Evolutionary conservation across 2,888 invertebrate species (phyloP), one percentile per base, ranked within the genome.

Genomic region (Globia sparganii): DNA sequence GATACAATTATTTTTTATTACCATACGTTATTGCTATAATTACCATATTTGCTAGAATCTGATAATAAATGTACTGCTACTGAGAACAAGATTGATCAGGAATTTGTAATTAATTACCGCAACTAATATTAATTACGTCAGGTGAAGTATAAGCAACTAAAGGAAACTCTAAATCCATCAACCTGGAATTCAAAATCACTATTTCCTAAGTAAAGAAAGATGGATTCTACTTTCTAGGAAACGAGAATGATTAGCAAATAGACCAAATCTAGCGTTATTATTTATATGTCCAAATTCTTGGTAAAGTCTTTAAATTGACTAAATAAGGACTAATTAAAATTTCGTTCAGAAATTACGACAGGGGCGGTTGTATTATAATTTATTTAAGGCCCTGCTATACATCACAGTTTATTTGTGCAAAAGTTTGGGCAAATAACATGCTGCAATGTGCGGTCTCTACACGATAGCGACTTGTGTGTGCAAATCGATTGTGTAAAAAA

Each of bases 271-370:
- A 75, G 59, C 75, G 68, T 81, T 79, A 66, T 43, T 83, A 87
- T 85, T 84, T 84, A 88, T 78, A 40, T 40, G 13, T 64, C 64
- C 11, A 69, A 77, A 77, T 88, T 85, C 89, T 66, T 61, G 61
- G 89, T 84, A 87, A 53, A 61, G 49, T 76, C 79, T 43, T 61
- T 59, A 53, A 83, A 69, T 66, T 73, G 21, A 72, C 65, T 72
- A 72, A 72, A 66, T 75, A 78, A 77, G 72, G 72, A 69, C 85
- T 87, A 85, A 87, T 90, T 86, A 86, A 85, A 83, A 87, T 85
- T 82, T 85, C 74, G 86, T 87, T 87, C 77, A 87, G 81, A 87
- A 88, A 90, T 90, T 89, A 91, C 83, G 88, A 85, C 79, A 80
- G 84, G 73, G 80, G 80, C 75, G 83, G 79, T 69, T 28, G 61